A percentile compares a stretch with the other conserved stretches of the same genome.
These are phyloP conservation scores for Ophion costatus DNA, from an alignment of 2,888 invertebrate species.

Conservation along the genomic window DNA sequence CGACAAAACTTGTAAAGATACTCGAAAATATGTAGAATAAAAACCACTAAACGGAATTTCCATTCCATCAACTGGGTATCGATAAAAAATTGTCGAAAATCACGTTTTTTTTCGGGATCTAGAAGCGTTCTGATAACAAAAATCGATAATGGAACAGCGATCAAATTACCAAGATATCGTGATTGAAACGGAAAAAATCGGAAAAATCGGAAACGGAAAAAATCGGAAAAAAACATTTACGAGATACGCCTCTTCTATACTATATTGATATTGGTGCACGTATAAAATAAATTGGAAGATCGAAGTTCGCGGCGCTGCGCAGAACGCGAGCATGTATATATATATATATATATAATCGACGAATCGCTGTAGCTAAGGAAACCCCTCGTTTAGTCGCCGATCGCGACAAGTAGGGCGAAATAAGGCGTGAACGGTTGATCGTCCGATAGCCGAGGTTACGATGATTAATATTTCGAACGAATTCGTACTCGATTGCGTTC, in stretches of 20 bases:
- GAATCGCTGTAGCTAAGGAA: background rate
- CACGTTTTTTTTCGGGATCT: too few species aligned
- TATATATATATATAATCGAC: too few species aligned
- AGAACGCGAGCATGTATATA: background rate
- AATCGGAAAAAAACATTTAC: background rate
- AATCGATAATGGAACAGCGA: too few species aligned
- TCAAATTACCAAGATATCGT: too few species aligned
- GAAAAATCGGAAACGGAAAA: too few species aligned
- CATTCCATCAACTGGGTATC: background rate
- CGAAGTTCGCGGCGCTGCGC: background rate
- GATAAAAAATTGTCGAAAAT: background rate
- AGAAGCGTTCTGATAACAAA: too few species aligned
- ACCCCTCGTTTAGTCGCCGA: background rate
- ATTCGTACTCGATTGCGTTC: conserved; percentile 30
- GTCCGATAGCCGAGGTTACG: background rate
- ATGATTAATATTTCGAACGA: conserved; percentile 35
- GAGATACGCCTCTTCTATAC: background rate
- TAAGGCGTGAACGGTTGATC: conserved; percentile 5
- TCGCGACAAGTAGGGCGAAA: conserved; percentile 1
- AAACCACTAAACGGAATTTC: background rate
- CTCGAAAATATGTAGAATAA: background rate
- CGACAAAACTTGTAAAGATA: background rate
- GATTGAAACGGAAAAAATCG: too few species aligned
- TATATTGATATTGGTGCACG: background rate
- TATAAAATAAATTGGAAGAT: background rate